Evolutionary conservation across 2,113 vertebrate genomes (phyloP), one percentile per base, ranked within the genome.

Genomic region (Crotalus tigris): DNA sequence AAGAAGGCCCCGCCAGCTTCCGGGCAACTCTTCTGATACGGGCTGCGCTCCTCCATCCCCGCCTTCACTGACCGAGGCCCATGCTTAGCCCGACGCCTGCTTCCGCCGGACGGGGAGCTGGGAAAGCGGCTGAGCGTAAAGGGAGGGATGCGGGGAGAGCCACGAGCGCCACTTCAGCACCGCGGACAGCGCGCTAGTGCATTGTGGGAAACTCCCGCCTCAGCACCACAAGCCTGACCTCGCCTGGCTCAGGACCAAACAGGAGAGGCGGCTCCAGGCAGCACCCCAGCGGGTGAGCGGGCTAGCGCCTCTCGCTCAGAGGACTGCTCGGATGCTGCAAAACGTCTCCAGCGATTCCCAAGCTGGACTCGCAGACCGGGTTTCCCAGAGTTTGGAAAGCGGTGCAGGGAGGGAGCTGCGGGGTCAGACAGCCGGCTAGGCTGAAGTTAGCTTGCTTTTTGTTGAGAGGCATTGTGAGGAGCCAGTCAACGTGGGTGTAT

Each of bases 181-280:
- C 96, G 98, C 97, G 98, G 98, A 98, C 97, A 98, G 98, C 98
- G 97, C 49, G 97, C 98, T 97, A 96, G 96, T 96, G 98, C 98
- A 99, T 98, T 98, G 94, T 98, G 98, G 98, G 98, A 97, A 97
- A 96, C 92, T 97, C 91, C 93, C 8, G 95, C 96, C 87, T 94
- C 95, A 85, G 96, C 96, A 87, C 92, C 95, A 85, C 96, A 44
- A n/a, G 33, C 93, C 94, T 95, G 95, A 94, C 94, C 92, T 89
- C 85, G 90, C 92, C 93, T 24, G 54, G 9, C 75, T 64, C 33
- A 12, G 11, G 54, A 23, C 51, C 9, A 46, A 23, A 29, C 1
- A 1, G 15, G 21, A 11, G 49, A 1, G n/a, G 49, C 19, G 0
- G n/a, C 33, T 11, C 3, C 51, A 39, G 53, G 39, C 13, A 21